phyloP scores from a whole-genome alignment of 2,797 vertebrate species.

The Caiman crocodilus region DNA sequence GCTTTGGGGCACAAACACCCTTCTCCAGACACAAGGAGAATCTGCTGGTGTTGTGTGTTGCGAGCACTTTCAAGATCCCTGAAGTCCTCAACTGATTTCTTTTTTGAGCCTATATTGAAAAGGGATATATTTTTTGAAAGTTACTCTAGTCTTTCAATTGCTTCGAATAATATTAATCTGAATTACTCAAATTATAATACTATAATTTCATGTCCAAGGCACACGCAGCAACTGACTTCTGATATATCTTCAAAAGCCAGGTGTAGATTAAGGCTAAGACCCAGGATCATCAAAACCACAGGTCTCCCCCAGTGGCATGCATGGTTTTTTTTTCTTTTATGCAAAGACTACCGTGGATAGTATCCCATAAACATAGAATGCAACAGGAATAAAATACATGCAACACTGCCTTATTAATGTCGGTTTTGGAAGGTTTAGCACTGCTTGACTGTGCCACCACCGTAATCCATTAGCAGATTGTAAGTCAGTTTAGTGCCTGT shows the following conservation, averaged over 20 bases:
- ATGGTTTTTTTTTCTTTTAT: not conserved
- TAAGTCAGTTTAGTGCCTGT: not conserved
- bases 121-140: not conserved
- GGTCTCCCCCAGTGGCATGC: constrained; percentile 37
- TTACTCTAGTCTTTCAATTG: not conserved
- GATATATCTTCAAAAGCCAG: constrained; percentile 43
- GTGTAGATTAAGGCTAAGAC: constrained; percentile 11
- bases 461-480: not conserved
- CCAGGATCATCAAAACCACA: constrained; percentile 5
- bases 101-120: not conserved
- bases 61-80: not conserved
- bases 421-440: not conserved
- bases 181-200: constrained; percentile 23
- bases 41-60: too few relatives aligned
- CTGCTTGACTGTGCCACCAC: not conserved
- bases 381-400: constrained; percentile 33
- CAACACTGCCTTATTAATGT: not conserved
- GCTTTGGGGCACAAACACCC: too few relatives aligned
- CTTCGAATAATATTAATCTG: constrained; percentile 15
- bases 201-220: constrained; percentile 37
- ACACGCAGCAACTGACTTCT: not conserved
- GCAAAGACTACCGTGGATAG: not conserved
- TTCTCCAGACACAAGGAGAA: too few relatives aligned
- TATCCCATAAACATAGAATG: not conserved
- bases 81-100: not conserved